Evolutionary conservation across 2,113 vertebrate species (phyloP).

Genomic region (Mesitornis unicolor): DNA sequence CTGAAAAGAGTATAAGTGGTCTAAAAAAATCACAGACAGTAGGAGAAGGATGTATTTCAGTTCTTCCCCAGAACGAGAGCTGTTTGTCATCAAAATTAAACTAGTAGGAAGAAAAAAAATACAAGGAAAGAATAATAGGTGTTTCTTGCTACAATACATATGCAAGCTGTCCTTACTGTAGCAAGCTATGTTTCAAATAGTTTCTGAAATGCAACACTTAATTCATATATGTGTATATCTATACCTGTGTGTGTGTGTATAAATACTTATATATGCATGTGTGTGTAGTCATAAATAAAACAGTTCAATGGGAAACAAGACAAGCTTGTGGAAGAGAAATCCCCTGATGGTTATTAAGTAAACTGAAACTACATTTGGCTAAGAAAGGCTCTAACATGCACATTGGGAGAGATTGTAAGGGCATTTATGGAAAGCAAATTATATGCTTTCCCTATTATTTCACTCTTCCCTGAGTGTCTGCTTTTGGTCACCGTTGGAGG

Average conservation of each 20-base stretch:
- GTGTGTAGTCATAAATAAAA: background rate
- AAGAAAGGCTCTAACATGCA: background rate
- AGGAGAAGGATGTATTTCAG: background rate
- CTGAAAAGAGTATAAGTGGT: background rate
- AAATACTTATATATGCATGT: background rate
- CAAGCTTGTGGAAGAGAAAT: background rate
- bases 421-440: background rate
- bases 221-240: accelerated
- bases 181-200: background rate
- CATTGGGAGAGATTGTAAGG: background rate
- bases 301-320: background rate
- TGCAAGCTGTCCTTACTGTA: background rate
- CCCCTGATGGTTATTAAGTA: background rate
- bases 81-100: background rate
- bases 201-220: background rate
- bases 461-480: background rate
- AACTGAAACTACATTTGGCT: background rate
- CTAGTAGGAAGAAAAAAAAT: background rate
- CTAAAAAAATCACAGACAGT: background rate
- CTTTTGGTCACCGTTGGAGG: background rate
- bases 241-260: background rate
- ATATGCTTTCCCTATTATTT: background rate
- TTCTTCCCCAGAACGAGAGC: background rate
- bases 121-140: background rate
- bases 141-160: background rate